Percentiles rank a stretch among this genome's conserved stretches.
These are phyloP conservation scores for Oncorhynchus mykiss DNA, from an alignment of 2,113 vertebrate genomes.

Conservation along the genomic window DNA sequence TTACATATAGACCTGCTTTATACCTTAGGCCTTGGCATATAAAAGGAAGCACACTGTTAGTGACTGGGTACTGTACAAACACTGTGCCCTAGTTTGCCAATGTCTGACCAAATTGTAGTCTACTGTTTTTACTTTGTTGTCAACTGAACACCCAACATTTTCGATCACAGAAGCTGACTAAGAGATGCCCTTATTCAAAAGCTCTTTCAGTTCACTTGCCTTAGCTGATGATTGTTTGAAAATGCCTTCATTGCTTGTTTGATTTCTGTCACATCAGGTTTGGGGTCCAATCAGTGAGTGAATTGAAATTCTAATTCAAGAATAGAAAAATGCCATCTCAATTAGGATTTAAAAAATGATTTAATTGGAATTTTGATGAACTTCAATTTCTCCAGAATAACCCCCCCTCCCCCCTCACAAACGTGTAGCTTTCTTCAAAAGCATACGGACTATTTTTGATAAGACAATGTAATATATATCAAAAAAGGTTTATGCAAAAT, in stretches of 20 bases:
- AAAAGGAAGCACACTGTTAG: not conserved
- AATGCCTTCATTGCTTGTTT: slow-evolving; percentile 8
- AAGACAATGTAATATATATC: slow-evolving; percentile 40
- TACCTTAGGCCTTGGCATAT: not conserved
- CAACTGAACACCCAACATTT: slow-evolving; percentile 3
- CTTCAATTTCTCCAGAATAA: not conserved
- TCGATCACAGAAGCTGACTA: not conserved
- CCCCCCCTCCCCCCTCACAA: not conserved
- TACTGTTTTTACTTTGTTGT: not conserved
- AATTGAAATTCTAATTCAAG: slow-evolving; percentile 1
- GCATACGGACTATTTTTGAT: slow-evolving; percentile 42
- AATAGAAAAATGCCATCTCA: too few relatives aligned
- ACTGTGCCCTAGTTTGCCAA: not conserved
- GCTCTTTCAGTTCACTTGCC: slow-evolving; percentile 4
- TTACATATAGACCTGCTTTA: not conserved
- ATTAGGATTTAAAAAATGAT: too few relatives aligned
- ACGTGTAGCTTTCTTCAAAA: slow-evolving; percentile 20
- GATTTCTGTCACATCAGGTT: not conserved
- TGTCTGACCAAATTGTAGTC: not conserved
- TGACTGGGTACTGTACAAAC: slow-evolving; percentile 4
- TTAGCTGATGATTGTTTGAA: slow-evolving; percentile 24
- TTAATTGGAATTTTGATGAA: not conserved
- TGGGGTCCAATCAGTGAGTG: too few relatives aligned
- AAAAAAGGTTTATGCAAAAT: slow-evolving; percentile 22
- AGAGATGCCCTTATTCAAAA: not conserved